Evolutionary conservation across 2,113 vertebrate species (phyloP).

Genomic region (Mirza zaza): DNA sequence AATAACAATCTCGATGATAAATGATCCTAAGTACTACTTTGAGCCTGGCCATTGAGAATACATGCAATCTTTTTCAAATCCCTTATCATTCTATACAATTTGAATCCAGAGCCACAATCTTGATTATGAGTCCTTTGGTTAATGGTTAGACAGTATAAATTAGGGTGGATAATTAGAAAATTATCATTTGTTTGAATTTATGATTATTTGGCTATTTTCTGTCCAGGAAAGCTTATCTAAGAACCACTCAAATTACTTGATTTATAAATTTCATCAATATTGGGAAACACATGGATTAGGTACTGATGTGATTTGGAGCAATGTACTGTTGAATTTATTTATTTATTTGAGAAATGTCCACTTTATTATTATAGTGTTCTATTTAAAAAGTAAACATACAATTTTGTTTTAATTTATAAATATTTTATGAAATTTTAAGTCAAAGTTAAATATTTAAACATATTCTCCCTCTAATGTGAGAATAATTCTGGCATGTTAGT

Average conservation of each 20-base stretch:
- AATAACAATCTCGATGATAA: neutral
- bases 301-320: neutral
- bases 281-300: neutral
- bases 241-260: neutral
- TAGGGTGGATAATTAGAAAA: neutral
- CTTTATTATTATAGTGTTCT: neutral
- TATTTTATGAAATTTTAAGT: neutral
- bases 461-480: neutral
- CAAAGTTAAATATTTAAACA: neutral
- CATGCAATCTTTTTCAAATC: neutral
- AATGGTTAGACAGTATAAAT: neutral
- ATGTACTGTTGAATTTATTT: neutral
- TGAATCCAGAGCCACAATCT: neutral
- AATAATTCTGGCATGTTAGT: neutral
- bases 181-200: neutral
- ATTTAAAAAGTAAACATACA: neutral
- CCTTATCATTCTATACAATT: neutral
- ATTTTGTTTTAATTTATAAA: neutral
- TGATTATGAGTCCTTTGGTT: neutral
- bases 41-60: neutral
- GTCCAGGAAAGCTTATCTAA: neutral
- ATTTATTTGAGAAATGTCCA: neutral
- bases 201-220: neutral
- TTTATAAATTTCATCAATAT: neutral
- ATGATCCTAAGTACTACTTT: neutral